These are phyloP conservation scores for Ophion ellenae DNA, from an alignment of 2,888 invertebrate species.

Conservation along the genomic window DNA sequence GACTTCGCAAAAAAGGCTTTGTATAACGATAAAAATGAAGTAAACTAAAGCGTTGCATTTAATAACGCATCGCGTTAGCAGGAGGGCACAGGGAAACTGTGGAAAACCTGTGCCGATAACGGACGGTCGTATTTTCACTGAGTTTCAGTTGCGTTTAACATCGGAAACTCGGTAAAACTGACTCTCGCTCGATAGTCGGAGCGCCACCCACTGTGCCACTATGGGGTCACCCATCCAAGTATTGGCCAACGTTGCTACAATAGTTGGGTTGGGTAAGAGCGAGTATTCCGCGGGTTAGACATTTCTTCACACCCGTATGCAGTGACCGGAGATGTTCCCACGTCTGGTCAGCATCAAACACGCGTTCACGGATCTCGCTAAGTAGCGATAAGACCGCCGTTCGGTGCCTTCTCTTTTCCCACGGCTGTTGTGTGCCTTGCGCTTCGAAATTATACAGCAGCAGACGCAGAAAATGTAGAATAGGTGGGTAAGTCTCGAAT, in stretches of 20 bases:
- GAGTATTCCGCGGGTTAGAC: slow-evolving; percentile 21
- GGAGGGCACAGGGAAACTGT: too few species aligned
- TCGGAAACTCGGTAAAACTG: too few species aligned
- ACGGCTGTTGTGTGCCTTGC: slow-evolving; percentile 19
- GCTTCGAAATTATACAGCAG: slow-evolving; percentile 26
- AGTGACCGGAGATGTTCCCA: slow-evolving; percentile 29
- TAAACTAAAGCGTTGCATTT: too few species aligned
- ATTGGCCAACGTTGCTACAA: not conserved
- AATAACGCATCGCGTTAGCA: too few species aligned
- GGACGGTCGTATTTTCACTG: too few species aligned
- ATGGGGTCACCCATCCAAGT: not conserved
- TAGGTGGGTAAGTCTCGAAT: slow-evolving; percentile 29
- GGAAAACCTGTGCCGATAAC: too few species aligned
- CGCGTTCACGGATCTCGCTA: slow-evolving; percentile 9
- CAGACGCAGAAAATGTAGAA: not conserved
- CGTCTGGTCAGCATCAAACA: slow-evolving; percentile 20
- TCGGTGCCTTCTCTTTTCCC: slow-evolving; percentile 38
- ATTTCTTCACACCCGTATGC: slow-evolving; percentile 3
- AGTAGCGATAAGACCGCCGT: slow-evolving; percentile 28
- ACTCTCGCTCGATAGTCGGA: too few species aligned
- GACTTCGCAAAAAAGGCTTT: too few species aligned
- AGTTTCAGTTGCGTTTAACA: too few species aligned
- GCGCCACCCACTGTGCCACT: too few species aligned
- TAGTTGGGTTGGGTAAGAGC: not conserved
- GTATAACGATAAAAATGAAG: too few species aligned